These are phyloP conservation scores for Formica exsecta DNA, from an alignment of 1,140 invertebrate genomes.

Conservation along the genomic window DNA sequence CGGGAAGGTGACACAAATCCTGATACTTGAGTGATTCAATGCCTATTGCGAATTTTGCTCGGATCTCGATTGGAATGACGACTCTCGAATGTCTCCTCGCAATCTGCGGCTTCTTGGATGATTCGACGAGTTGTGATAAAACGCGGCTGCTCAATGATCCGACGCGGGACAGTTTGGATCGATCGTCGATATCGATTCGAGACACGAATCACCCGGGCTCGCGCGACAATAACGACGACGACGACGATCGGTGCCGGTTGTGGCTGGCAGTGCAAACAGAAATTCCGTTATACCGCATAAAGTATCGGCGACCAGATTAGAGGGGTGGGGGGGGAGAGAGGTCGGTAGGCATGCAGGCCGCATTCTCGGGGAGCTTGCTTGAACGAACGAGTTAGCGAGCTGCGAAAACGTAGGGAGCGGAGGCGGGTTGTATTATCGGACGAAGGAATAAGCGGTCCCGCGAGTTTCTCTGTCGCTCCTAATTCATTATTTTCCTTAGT, in stretches of 20 bases:
- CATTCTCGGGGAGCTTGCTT: constrained; percentile 81
- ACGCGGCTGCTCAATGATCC: constrained; percentile 60
- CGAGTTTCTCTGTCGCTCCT: constrained; percentile 54
- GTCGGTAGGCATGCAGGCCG: constrained; percentile 77
- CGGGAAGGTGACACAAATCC: constrained; percentile 24
- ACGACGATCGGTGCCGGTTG: constrained; percentile 62
- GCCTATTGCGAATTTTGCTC: constrained; percentile 15
- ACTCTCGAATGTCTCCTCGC: neutral
- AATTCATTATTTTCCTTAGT: constrained; percentile 69
- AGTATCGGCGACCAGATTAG: constrained; percentile 68
- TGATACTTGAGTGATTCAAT: constrained; percentile 46
- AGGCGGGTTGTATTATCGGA: constrained; percentile 13
- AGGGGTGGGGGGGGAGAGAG: neutral
- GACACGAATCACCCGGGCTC: constrained; percentile 61
- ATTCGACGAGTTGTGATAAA: constrained; percentile 43
- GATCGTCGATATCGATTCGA: constrained; percentile 69
- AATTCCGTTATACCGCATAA: constrained; percentile 79
- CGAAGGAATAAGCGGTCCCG: constrained; percentile 33
- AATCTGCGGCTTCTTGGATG: constrained; percentile 18
- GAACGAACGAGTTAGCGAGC: constrained; percentile 77
- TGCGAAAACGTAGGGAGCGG: constrained; percentile 45
- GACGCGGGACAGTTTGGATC: constrained; percentile 68
- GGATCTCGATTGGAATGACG: constrained; percentile 25
- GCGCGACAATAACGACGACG: constrained; percentile 37
- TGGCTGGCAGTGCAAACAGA: constrained; percentile 74